Evolutionary conservation across 2,113 vertebrate species (phyloP), one percentile per base, ranked within the genome.

Genomic region (Etheostoma cragini): DNA sequence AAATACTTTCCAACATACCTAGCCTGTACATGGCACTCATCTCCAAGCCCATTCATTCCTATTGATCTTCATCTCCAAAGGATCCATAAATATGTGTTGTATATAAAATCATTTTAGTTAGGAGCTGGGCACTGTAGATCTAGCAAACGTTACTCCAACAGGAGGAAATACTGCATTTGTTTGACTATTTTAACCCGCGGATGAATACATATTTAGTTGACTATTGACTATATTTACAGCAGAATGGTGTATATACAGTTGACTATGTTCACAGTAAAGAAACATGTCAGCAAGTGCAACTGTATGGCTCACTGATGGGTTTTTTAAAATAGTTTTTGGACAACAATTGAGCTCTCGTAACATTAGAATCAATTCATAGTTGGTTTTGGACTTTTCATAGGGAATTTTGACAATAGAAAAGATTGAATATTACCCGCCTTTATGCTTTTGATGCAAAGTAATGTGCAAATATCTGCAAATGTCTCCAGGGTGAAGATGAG

Each of bases 321-420:
- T 33, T 64, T 62, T 35, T 35, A 35, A 35, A 35, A 38, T 38
- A 7, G 38, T 42, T 42, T 50, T 24, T 35, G 21, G 0, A 49
- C 22, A 21, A 16, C 19, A 64, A 15, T 5, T 16, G 19, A 38
- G 46, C 14, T 38, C 21, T 47, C 19, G 71, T n/a, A 11, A 2
- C 38, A 42, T 19, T 58, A 33, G 45, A n/a, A 53, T 47, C 3
- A 42, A 19, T 61, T 68, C 38, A 46, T 67, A 60, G 69, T 53
- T 81, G 45, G 65, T 61, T 85, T 85, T 60, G 38, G 12, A 42
- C 49, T 63, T 79, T 82, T 60, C 24, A 49, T 64, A 15, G 64
- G 53, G 24, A 63, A 64, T 65, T 45, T 38, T 72, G 35, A 80
- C 50, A 22, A 38, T 16, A 26, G 57, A 38, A 53, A 73, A 53